Percentiles rank a stretch among this genome's conserved stretches.
phyloP scores from a whole-genome alignment of 2,888 invertebrate genomes.

The Temnothorax rugatulus region DNA sequence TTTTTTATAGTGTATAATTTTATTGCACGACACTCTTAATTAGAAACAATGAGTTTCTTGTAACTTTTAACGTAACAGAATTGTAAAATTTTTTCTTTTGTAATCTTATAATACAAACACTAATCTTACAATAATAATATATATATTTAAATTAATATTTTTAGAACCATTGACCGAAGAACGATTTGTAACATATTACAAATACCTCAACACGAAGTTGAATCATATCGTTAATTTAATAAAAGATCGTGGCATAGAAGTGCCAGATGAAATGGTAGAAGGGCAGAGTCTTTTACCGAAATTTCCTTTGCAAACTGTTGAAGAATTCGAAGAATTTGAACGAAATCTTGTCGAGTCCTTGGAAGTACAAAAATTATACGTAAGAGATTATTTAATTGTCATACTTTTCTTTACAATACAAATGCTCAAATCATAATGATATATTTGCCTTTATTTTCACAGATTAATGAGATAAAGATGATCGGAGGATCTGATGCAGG shows the following conservation, averaged over 20 bases:
- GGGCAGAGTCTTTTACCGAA: not conserved
- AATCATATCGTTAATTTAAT: conserved; percentile 3
- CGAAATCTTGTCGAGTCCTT: not conserved
- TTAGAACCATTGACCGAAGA: too few species aligned
- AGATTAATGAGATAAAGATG: conserved; percentile 13
- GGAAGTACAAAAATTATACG: not conserved
- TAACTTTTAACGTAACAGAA: too few species aligned
- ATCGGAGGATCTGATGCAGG: not conserved
- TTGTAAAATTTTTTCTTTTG: too few species aligned
- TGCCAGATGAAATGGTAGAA: not conserved
- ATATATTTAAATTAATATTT: too few species aligned
- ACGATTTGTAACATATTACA: not conserved
- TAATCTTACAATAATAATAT: too few species aligned
- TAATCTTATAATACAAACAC: too few species aligned
- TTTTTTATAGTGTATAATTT: too few species aligned
- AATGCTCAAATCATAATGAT: not conserved
- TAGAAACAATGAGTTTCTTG: too few species aligned
- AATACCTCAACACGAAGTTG: not conserved
- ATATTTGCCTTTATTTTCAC: not conserved
- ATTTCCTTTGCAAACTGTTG: not conserved
- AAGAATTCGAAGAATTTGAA: not conserved
- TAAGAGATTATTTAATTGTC: not conserved
- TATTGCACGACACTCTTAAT: too few species aligned
- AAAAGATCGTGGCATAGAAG: not conserved
- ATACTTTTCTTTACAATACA: not conserved